Evolutionary conservation across 1,140 invertebrate genomes (phyloP).

Genomic region (Dysdera silvatica): DNA sequence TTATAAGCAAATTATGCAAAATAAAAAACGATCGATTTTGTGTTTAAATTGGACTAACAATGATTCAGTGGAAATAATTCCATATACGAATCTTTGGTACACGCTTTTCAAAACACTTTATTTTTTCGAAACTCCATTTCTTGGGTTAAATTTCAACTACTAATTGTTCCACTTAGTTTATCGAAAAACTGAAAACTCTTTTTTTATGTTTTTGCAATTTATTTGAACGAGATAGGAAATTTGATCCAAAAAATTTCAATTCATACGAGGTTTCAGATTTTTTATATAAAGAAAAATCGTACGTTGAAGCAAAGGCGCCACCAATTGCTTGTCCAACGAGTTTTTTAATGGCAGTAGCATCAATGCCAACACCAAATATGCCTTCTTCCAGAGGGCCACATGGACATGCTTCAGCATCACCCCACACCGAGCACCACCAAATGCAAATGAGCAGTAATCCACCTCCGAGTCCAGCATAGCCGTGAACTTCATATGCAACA

Average conservation of each 20-base stretch:
- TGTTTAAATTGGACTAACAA: too few species aligned
- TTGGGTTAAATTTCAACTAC: too few species aligned
- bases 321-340: conserved; percentile 30
- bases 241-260: background rate
- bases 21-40: too few species aligned
- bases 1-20: too few species aligned
- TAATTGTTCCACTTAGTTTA: too few species aligned
- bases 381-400: conserved; percentile 33
- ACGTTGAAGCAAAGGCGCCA: conserved; percentile 26
- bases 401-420: conserved; percentile 34
- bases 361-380: conserved; percentile 19
- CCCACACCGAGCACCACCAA: conserved; percentile 33
- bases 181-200: too few species aligned
- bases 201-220: too few species aligned
- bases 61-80: too few species aligned
- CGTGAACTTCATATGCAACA: conserved; percentile 34
- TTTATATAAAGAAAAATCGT: background rate
- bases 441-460: conserved; percentile 25
- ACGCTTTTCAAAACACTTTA: too few species aligned
- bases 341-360: conserved; percentile 14
- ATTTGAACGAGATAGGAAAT: too few species aligned
- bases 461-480: conserved; percentile 27
- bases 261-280: background rate
- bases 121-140: too few species aligned
- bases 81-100: too few species aligned